Conservation (phyloP, 2,113 vertebrate species). For the Oenanthe melanoleuca region DNA sequence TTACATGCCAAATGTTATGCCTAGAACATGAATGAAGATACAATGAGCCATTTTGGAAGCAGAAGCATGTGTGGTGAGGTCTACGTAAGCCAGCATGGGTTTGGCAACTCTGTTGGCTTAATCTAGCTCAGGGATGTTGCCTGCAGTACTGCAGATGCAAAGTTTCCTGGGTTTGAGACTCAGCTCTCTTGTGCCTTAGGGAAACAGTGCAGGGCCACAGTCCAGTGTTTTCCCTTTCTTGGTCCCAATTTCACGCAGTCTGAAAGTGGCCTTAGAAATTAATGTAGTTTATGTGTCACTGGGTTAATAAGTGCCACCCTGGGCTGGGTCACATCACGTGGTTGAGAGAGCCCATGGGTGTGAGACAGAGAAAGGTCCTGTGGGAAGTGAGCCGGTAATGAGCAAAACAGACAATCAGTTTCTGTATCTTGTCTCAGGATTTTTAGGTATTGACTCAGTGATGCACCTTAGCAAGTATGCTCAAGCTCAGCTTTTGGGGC, state of each 20-base stretch:
- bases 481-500: neutral
- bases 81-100: neutral
- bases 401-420: neutral
- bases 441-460: neutral
- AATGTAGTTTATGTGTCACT: neutral
- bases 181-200: neutral
- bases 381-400: neutral
- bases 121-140: neutral
- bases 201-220: neutral
- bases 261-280: neutral
- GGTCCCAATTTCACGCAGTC: neutral
- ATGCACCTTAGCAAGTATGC: neutral
- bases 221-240: neutral
- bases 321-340: neutral
- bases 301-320: neutral
- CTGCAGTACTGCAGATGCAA: neutral
- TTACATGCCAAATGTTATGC: neutral
- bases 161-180: neutral
- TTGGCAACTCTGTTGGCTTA: neutral
- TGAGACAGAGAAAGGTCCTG: neutral
- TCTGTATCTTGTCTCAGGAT: neutral
- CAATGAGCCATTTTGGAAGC: neutral
- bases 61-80: neutral
- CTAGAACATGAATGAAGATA: neutral
- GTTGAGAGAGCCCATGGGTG: rapidly evolving